Evolutionary conservation across 2,113 vertebrate genomes (phyloP).

Genomic region (Andinoacara biseriatus): DNA sequence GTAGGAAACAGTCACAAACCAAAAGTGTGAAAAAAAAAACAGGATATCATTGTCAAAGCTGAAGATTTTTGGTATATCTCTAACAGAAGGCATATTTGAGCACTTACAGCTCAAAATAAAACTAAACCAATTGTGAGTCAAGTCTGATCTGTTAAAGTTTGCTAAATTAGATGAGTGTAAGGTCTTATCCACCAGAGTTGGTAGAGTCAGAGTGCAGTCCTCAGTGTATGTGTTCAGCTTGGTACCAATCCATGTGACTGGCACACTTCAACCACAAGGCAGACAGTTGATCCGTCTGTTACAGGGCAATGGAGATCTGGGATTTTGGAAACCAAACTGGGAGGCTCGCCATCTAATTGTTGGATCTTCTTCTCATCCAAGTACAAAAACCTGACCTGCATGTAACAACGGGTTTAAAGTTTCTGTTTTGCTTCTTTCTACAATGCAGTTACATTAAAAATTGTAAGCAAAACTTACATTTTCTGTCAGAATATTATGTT

Average conservation of each 20-base stretch:
- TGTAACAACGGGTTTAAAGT: not conserved
- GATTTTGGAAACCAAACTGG: not conserved
- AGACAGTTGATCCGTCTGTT: not conserved
- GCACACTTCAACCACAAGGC: not conserved
- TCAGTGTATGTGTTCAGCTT: not conserved
- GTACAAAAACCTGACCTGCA: not conserved
- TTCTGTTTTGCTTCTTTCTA: not conserved
- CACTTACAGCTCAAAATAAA: not conserved
- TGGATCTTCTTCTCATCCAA: not conserved
- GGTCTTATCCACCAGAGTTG: not conserved
- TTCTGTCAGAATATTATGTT: not conserved
- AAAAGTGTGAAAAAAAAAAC: not conserved
- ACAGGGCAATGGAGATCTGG: not conserved
- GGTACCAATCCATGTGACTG: not conserved
- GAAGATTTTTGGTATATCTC: not conserved
- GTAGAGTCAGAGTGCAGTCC: not conserved
- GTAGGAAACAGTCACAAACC: not conserved
- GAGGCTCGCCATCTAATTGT: not conserved
- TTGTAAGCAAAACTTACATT: not conserved
- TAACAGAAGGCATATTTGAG: not conserved
- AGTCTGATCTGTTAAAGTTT: not conserved
- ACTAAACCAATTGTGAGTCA: not conserved
- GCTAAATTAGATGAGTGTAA: not conserved
- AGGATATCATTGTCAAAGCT: accelerated
- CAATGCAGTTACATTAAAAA: not conserved